phyloP scores from a whole-genome alignment of 2,888 invertebrate genomes.

The Leptura quadrifasciata region DNA sequence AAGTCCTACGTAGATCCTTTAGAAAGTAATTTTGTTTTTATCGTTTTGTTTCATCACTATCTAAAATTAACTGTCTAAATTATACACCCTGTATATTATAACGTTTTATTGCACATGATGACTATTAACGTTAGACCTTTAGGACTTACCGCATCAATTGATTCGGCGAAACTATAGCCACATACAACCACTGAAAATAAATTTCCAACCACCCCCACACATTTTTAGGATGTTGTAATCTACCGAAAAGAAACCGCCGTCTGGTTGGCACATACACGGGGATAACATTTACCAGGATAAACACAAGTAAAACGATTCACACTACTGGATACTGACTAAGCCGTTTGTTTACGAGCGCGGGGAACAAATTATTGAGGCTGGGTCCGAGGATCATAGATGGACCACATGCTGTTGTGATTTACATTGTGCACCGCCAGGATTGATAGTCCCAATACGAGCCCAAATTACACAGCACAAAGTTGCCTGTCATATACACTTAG shows the following conservation, averaged over 20 bases:
- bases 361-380: slow-evolving; percentile 69
- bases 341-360: slow-evolving; percentile 67
- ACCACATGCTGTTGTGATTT: slow-evolving; percentile 70
- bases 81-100: too few species aligned
- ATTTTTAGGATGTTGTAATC: neutral
- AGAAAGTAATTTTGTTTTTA: too few species aligned
- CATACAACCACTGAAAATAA: too few species aligned
- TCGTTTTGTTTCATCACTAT: too few species aligned
- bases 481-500: neutral
- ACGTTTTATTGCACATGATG: too few species aligned
- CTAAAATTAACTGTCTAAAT: too few species aligned
- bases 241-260: neutral
- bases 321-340: slow-evolving; percentile 68
- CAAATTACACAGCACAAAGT: slow-evolving; percentile 51
- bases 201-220: too few species aligned
- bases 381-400: slow-evolving; percentile 67
- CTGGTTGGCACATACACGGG: neutral
- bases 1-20: too few species aligned
- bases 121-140: too few species aligned
- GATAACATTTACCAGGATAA: slow-evolving; percentile 52
- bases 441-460: slow-evolving; percentile 57
- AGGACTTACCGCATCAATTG: too few species aligned
- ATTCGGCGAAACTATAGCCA: too few species aligned
- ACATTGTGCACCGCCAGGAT: slow-evolving; percentile 67
- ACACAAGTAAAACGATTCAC: slow-evolving; percentile 66